phyloP scores from a whole-genome alignment of 2,113 vertebrate genomes.

The Cheirogaleus medius region DNA sequence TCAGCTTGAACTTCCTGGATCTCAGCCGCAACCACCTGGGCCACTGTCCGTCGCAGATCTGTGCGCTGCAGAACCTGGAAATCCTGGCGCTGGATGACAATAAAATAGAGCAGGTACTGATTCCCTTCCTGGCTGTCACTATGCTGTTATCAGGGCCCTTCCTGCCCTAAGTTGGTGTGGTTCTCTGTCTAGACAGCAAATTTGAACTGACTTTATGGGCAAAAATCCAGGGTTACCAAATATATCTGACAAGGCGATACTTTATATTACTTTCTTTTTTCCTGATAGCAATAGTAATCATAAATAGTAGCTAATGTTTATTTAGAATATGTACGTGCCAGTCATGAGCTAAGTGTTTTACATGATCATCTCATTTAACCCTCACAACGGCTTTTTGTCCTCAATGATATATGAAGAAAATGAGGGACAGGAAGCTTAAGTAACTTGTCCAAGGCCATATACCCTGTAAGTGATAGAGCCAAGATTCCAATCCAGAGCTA shows the following conservation, averaged over 20 bases:
- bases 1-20: conserved; percentile 58
- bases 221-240: not conserved
- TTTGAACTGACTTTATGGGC: not conserved
- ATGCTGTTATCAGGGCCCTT: not conserved
- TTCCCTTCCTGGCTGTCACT: not conserved
- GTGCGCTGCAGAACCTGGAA: conserved; percentile 73
- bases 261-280: not conserved
- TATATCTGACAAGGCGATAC: not conserved
- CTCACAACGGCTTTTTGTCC: not conserved
- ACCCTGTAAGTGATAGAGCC: not conserved
- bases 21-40: conserved; percentile 79
- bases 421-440: not conserved
- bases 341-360: not conserved
- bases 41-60: conserved; percentile 56
- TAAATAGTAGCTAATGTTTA: not conserved
- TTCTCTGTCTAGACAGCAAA: not conserved
- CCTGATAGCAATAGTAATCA: not conserved
- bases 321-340: not conserved
- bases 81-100: conserved; percentile 80
- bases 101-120: conserved; percentile 77
- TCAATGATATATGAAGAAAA: not conserved
- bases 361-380: not conserved
- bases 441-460: not conserved
- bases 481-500: not conserved
- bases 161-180: not conserved